These are phyloP conservation scores for Rhipidura dahli DNA, from an alignment of 2,113 vertebrate genomes.

Conservation along the genomic window DNA sequence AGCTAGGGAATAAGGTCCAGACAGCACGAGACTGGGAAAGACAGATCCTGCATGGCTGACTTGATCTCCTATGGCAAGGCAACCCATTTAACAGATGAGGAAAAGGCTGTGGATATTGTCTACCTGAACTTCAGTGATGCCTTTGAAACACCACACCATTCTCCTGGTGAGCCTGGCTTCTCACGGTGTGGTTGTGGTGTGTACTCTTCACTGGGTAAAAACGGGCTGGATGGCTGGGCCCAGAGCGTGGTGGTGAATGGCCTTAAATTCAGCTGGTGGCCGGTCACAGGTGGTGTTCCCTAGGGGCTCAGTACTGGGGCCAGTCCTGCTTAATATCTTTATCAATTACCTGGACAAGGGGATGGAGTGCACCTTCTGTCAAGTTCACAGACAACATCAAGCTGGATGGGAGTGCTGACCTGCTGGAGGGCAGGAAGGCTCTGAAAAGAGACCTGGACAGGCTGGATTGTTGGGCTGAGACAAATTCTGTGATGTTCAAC, in stretches of 20 bases:
- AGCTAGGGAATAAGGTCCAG: background rate
- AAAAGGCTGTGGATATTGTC: background rate
- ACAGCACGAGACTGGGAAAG: background rate
- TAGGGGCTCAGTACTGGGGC: background rate
- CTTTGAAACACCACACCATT: background rate
- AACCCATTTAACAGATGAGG: too few relatives aligned
- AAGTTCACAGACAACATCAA: background rate
- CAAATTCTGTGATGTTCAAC: fast-evolving
- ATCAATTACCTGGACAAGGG: background rate
- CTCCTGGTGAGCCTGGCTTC: background rate
- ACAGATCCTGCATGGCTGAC: too few relatives aligned
- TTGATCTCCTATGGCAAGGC: background rate
- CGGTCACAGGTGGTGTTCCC: fast-evolving
- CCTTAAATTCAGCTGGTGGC: background rate
- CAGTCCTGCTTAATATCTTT: background rate
- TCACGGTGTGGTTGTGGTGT: background rate
- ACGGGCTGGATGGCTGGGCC: background rate
- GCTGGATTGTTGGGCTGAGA: background rate
- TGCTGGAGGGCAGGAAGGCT: background rate
- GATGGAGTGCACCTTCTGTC: background rate
- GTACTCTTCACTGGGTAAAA: background rate
- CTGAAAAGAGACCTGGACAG: background rate
- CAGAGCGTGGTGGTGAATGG: background rate
- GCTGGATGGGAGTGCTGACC: background rate
- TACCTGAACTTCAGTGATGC: background rate